Evolutionary conservation across 2,888 invertebrate species (phyloP).

Genomic region (Mycogona germanica): DNA sequence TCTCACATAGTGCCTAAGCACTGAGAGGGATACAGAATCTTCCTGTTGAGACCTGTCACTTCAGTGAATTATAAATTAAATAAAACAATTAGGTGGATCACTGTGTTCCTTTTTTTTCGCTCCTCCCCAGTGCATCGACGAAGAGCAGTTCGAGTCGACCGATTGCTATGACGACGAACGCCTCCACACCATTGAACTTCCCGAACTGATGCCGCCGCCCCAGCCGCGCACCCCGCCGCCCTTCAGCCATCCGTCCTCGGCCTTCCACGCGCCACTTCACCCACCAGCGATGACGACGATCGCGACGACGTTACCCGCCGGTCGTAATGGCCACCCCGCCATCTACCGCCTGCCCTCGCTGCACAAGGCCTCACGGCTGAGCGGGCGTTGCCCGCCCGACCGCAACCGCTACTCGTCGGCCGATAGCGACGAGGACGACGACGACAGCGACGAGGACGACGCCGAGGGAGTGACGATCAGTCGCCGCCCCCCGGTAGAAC

Average conservation of each 20-base stretch:
- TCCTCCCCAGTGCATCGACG: slow-evolving; percentile 2
- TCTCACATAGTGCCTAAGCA: too few species aligned
- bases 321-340: slow-evolving; percentile 6
- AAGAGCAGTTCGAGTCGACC: slow-evolving; percentile 1
- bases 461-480: neutral
- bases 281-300: too few species aligned
- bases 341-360: neutral
- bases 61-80: too few species aligned
- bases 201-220: neutral
- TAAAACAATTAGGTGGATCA: too few species aligned
- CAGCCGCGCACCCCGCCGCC: neutral
- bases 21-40: too few species aligned
- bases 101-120: too few species aligned
- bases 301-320: neutral
- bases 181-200: neutral
- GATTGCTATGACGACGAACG: neutral
- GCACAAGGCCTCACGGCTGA: slow-evolving; percentile 3
- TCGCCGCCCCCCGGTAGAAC: too few species aligned
- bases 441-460: slow-evolving; percentile 12
- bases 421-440: slow-evolving; percentile 10
- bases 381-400: slow-evolving; percentile 15
- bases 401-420: slow-evolving; percentile 2
- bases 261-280: too few species aligned
- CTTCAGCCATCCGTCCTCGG: neutral
- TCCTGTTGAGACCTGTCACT: too few species aligned